A percentile compares a stretch with the other conserved stretches of the same genome.
Conservation (phyloP, 64 coral and sea anemone species). For the Anthopleura sola region DNA sequence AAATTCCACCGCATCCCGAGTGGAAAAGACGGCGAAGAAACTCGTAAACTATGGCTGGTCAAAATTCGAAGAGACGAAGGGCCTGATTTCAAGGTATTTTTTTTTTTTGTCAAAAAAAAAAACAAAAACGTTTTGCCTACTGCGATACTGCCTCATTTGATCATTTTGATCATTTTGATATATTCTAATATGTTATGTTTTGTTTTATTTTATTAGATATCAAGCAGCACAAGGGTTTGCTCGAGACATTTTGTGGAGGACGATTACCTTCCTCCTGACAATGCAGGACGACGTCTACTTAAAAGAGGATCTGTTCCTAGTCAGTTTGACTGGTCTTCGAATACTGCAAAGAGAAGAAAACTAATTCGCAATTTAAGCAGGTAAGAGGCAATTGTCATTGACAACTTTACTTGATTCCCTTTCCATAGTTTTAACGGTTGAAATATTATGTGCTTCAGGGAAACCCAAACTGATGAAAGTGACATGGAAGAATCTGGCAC, state of each 20-base stretch:
- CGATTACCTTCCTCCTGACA: too few species aligned
- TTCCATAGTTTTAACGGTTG: neutral
- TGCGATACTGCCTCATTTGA: too few species aligned
- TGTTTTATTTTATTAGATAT: slow-evolving; percentile 28
- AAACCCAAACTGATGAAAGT: slow-evolving; percentile 53
- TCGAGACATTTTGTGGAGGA: too few species aligned
- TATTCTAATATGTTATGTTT: neutral
- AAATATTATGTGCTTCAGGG: slow-evolving; percentile 1
- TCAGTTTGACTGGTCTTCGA: slow-evolving; percentile 45
- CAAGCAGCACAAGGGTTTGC: slow-evolving; percentile 56
- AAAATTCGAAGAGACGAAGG: slow-evolving; percentile 84
- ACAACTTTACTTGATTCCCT: neutral
- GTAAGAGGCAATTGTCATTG: slow-evolving; percentile 11
- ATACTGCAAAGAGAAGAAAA: slow-evolving; percentile 38
- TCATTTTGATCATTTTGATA: neutral
- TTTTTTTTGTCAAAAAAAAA: slow-evolving; percentile 23
- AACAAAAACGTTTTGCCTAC: too few species aligned
- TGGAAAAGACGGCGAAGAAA: slow-evolving; percentile 27
- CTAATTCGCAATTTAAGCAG: slow-evolving; percentile 37
- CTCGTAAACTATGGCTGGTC: too few species aligned
- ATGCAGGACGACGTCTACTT: slow-evolving; percentile 25
- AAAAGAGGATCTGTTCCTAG: slow-evolving; percentile 51
- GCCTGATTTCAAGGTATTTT: too few species aligned
- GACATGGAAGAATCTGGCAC: neutral
- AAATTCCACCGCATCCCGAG: slow-evolving; percentile 45